Base-by-base conservation (phyloP, 2,113 vertebrate genomes). In the Sinocyclocheilus grahami region DNA sequence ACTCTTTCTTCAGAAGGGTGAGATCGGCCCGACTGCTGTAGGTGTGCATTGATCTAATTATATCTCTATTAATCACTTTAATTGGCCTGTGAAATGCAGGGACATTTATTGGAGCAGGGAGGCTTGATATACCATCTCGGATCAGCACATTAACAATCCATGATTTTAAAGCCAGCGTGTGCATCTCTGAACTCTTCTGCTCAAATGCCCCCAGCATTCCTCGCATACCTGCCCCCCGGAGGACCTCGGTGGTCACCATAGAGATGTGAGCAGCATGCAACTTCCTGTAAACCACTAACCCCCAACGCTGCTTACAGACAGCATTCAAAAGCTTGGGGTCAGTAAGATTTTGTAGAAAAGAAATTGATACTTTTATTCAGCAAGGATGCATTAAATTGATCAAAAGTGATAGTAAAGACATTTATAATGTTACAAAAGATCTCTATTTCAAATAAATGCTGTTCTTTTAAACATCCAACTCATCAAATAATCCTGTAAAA, bases 201-300 rank as follows among this genome's bases (percentile, higher is more conserved):
- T 71, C 46, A 51, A 33, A 83, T 83, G 81, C 79, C 62, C 76
- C 62, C 46, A 71, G 81, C 82, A 84, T 84, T 84, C 82, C 82
- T 84, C 4, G 53, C 82, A 84, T 84, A 69, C 82, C 82, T 84
- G 82, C 82, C 82, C 67, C 63, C 65, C 37, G 65, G 65, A 83
- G 51, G 51, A 84, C 82, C 69, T 84, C 55, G 53, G 39, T 74
- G 82, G 69, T 84, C 82, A 74, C 82, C 30, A 84, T 84, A 74
- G 82, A 55, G 82, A 84, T 22, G 16, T 46, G 63, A 82, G n/a
- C 42, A 51, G 42, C 63, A 53, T 82, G 80, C 42, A 82, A 82
- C 80, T 69, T 82, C 82, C 82, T 74, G 82, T 58, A 72, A 72
- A 39, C 22, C 5, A n/a, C 58, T 27, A 74, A n/a, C 30, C 48